Evolutionary conservation across 1,140 invertebrate genomes (phyloP).

Genomic region (Whitmania pigra): DNA sequence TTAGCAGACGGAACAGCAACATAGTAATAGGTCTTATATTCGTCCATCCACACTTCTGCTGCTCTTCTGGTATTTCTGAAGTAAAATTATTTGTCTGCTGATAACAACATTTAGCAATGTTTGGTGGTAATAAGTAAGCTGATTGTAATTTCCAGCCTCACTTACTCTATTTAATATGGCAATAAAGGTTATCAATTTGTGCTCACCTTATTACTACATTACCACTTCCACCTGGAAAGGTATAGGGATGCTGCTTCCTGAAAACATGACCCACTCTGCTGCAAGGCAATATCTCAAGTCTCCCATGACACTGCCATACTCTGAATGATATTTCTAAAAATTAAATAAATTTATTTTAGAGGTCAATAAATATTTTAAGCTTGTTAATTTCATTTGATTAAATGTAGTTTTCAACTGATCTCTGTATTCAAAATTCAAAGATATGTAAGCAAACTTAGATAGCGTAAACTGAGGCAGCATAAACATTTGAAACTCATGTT

Average conservation of each 20-base stretch:
- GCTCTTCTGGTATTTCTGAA: slow-evolving; percentile 62
- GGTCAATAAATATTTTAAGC: too few species aligned
- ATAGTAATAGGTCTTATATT: slow-evolving; percentile 41
- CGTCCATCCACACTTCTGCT: slow-evolving; percentile 68
- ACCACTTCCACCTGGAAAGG: slow-evolving; percentile 89
- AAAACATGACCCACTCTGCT: slow-evolving; percentile 93
- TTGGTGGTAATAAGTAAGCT: too few species aligned
- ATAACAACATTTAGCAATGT: too few species aligned
- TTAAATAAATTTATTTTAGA: not conserved
- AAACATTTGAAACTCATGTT: too few species aligned
- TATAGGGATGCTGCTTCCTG: slow-evolving; percentile 89
- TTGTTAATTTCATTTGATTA: too few species aligned
- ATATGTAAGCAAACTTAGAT: too few species aligned
- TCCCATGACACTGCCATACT: slow-evolving; percentile 43
- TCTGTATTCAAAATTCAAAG: too few species aligned
- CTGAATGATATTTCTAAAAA: slow-evolving; percentile 48
- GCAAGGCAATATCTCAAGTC: slow-evolving; percentile 42
- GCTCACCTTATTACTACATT: slow-evolving; percentile 52
- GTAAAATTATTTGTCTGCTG: not conserved
- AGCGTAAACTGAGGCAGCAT: too few species aligned
- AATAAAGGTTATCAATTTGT: too few species aligned
- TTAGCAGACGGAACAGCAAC: slow-evolving; percentile 47
- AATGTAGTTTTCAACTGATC: too few species aligned
- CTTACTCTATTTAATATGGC: too few species aligned
- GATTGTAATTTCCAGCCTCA: too few species aligned